Conservation (phyloP, 1,140 invertebrate species). For the Euwallacea similis region DNA sequence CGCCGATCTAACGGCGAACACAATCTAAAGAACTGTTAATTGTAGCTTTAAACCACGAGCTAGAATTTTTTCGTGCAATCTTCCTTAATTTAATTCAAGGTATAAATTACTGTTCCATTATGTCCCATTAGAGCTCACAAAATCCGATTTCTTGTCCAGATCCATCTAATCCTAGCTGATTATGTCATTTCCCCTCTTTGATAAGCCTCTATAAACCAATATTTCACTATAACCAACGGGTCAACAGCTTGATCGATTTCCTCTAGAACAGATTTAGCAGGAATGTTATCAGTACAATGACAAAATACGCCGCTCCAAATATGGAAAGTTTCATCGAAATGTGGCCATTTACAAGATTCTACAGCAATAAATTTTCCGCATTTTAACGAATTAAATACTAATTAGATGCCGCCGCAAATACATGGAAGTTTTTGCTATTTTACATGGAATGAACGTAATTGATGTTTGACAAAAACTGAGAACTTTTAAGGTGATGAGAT, state of each 20-base stretch:
- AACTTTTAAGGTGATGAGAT: background rate
- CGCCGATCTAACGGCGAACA: background rate
- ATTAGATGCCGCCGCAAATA: slow-evolving; percentile 1
- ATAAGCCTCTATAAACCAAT: background rate
- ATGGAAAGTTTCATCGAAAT: too few species aligned
- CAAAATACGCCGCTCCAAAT: too few species aligned
- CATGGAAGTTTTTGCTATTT: background rate
- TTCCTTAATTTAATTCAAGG: slow-evolving; percentile 1
- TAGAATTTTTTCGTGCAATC: background rate
- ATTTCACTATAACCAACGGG: background rate
- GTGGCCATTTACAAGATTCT: too few species aligned
- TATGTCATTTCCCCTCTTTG: too few species aligned
- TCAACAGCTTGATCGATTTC: background rate
- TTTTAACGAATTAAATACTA: slow-evolving; percentile 7
- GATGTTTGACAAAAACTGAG: slow-evolving; percentile 1
- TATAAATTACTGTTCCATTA: background rate
- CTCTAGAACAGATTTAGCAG: too few species aligned
- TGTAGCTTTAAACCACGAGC: too few species aligned
- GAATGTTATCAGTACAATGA: too few species aligned
- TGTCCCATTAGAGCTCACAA: background rate
- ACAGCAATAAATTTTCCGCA: slow-evolving; percentile 1
- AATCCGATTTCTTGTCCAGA: background rate
- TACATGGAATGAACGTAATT: background rate
- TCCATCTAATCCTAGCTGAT: background rate
- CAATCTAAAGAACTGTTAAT: slow-evolving; percentile 1